These are phyloP conservation scores for Aselliscus stoliczkanus DNA, from an alignment of 2,797 vertebrate species.

Conservation along the genomic window DNA sequence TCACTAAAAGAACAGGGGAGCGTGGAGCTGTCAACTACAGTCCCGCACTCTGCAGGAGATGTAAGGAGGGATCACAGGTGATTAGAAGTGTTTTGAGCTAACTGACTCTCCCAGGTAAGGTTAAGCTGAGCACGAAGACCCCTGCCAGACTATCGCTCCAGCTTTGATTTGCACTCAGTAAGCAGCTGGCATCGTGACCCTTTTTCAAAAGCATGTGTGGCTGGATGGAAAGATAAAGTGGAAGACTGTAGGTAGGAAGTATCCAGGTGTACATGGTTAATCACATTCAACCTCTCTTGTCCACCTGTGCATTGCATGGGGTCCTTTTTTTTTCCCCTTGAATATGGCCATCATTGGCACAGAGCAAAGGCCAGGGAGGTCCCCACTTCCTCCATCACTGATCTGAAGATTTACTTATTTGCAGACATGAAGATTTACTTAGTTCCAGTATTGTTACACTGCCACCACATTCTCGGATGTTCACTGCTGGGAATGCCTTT, in stretches of 20 bases:
- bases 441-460: background rate
- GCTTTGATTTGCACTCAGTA: constrained; percentile 67
- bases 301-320: constrained; percentile 33
- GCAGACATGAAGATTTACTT: background rate
- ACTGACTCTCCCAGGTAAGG: constrained; percentile 68
- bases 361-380: constrained; percentile 20
- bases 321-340: background rate
- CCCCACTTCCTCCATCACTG: constrained; percentile 1
- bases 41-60: constrained; percentile 55
- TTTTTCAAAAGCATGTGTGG: constrained; percentile 66
- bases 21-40: constrained; percentile 20
- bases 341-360: background rate
- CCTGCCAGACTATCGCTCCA: constrained; percentile 46
- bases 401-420: constrained; percentile 34
- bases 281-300: constrained; percentile 45
- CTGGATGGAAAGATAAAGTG: constrained; percentile 58
- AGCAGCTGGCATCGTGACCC: constrained; percentile 58
- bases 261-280: constrained; percentile 60
- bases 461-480: background rate
- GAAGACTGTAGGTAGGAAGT: constrained; percentile 55
- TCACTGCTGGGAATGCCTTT: background rate
- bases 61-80: constrained; percentile 55
- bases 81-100: constrained; percentile 68
- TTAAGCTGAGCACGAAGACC: constrained; percentile 40
- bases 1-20: constrained; percentile 26